Evolutionary conservation across 2,888 invertebrate species (phyloP).

Genomic region (Pyralis farinalis): DNA sequence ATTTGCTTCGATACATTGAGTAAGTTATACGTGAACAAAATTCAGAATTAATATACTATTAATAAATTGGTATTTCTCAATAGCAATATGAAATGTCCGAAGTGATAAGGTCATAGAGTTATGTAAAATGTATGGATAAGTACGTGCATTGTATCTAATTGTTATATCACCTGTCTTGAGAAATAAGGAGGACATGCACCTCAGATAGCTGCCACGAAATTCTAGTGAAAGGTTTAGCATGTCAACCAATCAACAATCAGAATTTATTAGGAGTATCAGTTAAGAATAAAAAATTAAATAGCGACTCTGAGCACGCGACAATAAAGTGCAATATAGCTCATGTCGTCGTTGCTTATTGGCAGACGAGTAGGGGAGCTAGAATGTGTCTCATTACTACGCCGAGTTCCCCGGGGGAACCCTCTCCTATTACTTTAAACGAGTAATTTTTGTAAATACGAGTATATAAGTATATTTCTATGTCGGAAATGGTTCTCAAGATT

Average conservation of each 20-base stretch:
- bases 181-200: constrained; percentile 32
- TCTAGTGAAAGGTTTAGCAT: constrained; percentile 1
- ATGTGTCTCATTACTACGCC: no score
- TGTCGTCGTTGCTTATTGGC: no score
- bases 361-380: no score
- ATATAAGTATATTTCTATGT: no score
- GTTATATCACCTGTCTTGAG: constrained; percentile 51
- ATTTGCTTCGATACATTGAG: constrained; percentile 14
- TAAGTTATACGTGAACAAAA: constrained; percentile 6
- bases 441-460: no score
- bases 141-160: constrained; percentile 52
- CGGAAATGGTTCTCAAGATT: no score
- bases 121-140: constrained; percentile 53
- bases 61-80: constrained; percentile 43
- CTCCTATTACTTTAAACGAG: no score
- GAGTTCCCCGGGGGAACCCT: no score
- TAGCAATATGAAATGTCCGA: constrained; percentile 35
- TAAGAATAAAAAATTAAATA: no score
- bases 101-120: constrained; percentile 60
- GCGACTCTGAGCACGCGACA: no score
- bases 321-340: no score
- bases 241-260: background rate
- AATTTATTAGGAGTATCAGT: no score
- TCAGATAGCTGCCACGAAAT: constrained; percentile 3
- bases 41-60: constrained; percentile 20